phyloP scores from a whole-genome alignment of 2,797 vertebrate species.

The Botia almorhae region DNA sequence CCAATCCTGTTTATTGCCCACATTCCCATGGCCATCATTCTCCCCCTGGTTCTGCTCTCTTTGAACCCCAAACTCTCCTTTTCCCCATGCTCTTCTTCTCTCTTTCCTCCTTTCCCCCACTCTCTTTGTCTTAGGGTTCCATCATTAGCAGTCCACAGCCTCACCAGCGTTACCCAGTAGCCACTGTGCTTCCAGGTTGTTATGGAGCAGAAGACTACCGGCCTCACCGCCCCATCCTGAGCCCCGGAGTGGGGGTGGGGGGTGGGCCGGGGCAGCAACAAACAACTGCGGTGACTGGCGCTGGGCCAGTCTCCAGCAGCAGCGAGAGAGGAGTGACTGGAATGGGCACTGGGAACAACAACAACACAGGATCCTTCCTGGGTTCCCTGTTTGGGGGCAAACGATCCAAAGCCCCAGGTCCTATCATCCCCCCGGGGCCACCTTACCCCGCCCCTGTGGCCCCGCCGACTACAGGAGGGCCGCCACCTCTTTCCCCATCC shows the following conservation, averaged over 20 bases:
- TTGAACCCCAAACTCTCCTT: constrained; percentile 18
- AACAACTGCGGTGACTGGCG: constrained; percentile 72
- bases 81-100: constrained; percentile 28
- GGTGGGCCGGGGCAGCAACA: constrained; percentile 89
- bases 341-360: constrained; percentile 70
- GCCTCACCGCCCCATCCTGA: constrained; percentile 84
- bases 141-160: constrained; percentile 91
- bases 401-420: constrained; percentile 80
- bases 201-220: constrained; percentile 76
- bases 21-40: not conserved
- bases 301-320: constrained; percentile 70
- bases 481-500: constrained; percentile 78
- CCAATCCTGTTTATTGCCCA: constrained; percentile 2
- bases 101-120: constrained; percentile 55
- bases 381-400: constrained; percentile 90
- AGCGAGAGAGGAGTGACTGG: constrained; percentile 80
- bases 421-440: constrained; percentile 74
- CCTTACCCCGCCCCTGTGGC: constrained; percentile 78
- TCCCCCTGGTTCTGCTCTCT: constrained; percentile 16
- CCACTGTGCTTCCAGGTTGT: constrained; percentile 71
- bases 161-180: constrained; percentile 85
- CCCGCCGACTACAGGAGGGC: constrained; percentile 70
- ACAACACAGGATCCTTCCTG: constrained; percentile 78
- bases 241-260: constrained; percentile 85
- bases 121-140: constrained; percentile 81